Evolutionary conservation across 1,140 invertebrate genomes (phyloP).

Genomic region (Drosophila subobscura): DNA sequence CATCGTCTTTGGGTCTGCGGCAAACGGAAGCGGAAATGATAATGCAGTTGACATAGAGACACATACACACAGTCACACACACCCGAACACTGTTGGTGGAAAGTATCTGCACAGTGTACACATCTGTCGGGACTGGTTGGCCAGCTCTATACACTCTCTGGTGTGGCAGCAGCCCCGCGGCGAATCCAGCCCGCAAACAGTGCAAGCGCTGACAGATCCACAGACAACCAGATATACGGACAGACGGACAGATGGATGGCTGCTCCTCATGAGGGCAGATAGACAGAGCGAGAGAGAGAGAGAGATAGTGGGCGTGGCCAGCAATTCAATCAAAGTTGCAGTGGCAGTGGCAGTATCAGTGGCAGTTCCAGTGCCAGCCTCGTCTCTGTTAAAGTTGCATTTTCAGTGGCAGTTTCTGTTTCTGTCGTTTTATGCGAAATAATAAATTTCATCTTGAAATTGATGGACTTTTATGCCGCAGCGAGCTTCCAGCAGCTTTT

Average conservation of each 20-base stretch:
- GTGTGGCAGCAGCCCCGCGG: background rate
- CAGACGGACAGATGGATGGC: too few species aligned
- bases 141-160: background rate
- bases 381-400: conserved; percentile 18
- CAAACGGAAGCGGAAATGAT: conserved; percentile 68
- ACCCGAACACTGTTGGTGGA: conserved; percentile 1
- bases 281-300: too few species aligned
- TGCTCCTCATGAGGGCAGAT: too few species aligned
- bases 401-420: conserved; percentile 12
- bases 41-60: conserved; percentile 47
- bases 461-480: conserved; percentile 52
- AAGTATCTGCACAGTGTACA: background rate
- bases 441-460: conserved; percentile 58
- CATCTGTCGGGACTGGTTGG: background rate
- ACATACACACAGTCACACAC: conserved; percentile 21
- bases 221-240: too few species aligned
- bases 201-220: too few species aligned
- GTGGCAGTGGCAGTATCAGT: conserved; percentile 7
- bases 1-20: conserved; percentile 52
- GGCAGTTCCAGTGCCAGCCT: background rate
- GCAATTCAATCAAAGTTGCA: conserved; percentile 46
- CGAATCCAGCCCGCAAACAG: too few species aligned
- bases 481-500: conserved; percentile 4
- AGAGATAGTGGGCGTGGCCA: conserved; percentile 6
- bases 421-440: conserved; percentile 47